Evolutionary conservation across 2,888 invertebrate genomes (phyloP).

Genomic region (Hirtodrosophila alboralis): DNA sequence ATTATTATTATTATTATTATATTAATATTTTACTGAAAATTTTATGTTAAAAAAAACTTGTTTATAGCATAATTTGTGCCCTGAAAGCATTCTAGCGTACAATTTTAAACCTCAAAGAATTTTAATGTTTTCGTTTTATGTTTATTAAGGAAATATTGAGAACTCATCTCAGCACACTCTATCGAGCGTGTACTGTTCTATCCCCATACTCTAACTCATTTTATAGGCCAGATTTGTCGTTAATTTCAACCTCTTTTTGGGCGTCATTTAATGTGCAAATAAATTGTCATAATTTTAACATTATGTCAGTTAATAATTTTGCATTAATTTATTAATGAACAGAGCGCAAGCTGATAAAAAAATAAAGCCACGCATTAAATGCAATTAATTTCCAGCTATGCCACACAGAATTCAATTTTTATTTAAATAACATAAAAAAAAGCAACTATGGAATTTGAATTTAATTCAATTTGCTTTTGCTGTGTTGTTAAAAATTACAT

Average conservation of each 20-base stretch:
- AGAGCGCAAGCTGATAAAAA: conserved; percentile 21
- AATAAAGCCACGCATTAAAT: conserved; percentile 41
- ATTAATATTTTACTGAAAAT: no score
- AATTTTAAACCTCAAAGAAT: no score
- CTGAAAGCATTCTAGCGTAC: no score
- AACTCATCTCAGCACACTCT: no score
- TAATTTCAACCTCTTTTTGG: conserved; percentile 18
- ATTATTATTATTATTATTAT: no score
- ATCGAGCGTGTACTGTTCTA: no score
- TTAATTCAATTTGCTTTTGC: conserved; percentile 55
- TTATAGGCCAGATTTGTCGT: conserved; percentile 31
- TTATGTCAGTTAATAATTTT: conserved; percentile 70
- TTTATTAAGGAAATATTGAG: no score
- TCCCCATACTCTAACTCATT: conserved; percentile 37
- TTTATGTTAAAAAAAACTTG: no score
- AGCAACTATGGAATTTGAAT: conserved; percentile 26
- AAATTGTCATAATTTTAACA: conserved; percentile 58
- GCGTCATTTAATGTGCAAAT: conserved; percentile 40
- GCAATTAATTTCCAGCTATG: conserved; percentile 52
- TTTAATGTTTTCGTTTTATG: no score
- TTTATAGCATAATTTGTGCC: no score
- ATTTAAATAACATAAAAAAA: conserved; percentile 2
- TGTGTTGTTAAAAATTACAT: conserved; percentile 43
- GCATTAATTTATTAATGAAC: conserved; percentile 63
- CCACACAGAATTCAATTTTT: conserved; percentile 4